Conservation (phyloP, 2,888 invertebrate species). For the Congeria kusceri region DNA sequence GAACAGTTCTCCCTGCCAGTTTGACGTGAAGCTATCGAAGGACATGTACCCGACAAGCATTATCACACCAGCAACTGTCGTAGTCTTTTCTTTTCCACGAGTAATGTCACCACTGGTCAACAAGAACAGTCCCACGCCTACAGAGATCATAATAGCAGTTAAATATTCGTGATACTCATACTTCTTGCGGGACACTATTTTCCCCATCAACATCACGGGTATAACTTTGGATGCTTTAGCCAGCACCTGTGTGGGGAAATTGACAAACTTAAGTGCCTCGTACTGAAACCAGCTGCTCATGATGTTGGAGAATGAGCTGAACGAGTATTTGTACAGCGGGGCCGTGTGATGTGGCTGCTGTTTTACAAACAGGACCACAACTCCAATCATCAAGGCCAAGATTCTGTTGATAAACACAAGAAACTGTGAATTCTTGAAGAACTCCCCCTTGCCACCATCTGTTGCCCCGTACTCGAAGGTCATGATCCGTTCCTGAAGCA, state of each 20-base stretch:
- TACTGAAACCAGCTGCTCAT: conserved; percentile 99
- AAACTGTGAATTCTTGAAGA: conserved; percentile 97
- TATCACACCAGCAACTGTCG: conserved; percentile 93
- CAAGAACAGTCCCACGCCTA: conserved; percentile 97
- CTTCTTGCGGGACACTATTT: conserved; percentile 93
- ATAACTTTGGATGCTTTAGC: conserved; percentile 95
- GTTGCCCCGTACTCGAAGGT: conserved; percentile 87
- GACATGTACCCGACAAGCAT: conserved; percentile 96
- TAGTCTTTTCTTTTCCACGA: conserved; percentile 87
- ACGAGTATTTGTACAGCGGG: conserved; percentile 97
- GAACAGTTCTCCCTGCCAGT: conserved; percentile 98
- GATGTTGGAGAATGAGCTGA: conserved; percentile 98
- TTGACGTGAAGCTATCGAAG: conserved; percentile 98
- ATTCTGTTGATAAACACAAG: conserved; percentile 97
- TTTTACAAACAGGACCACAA: conserved; percentile 70
- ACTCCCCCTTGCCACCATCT: conserved; percentile 83
- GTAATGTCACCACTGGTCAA: conserved; percentile 88
- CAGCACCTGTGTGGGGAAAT: conserved; percentile 97
- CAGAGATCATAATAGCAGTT: conserved; percentile 94
- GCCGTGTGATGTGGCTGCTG: conserved; percentile 88
- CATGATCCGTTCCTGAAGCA: conserved; percentile 99
- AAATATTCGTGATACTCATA: conserved; percentile 97
- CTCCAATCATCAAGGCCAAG: conserved; percentile 88
- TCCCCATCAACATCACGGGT: conserved; percentile 98
- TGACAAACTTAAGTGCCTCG: conserved; percentile 98